Conservation (phyloP, 2,888 invertebrate genomes). For the Sialis fuliginosa region DNA sequence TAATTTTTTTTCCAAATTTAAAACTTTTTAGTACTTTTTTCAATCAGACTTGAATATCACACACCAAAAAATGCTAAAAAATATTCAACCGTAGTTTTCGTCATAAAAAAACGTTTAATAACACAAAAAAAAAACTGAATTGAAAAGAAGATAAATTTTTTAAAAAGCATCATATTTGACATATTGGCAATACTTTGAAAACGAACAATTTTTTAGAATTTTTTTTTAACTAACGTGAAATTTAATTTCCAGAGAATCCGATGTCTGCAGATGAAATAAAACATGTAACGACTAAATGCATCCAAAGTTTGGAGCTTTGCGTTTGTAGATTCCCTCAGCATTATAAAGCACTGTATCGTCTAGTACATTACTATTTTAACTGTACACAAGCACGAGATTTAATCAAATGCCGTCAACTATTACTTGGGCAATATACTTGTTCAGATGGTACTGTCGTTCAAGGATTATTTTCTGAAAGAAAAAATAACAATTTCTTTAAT, state of each 20-base stretch:
- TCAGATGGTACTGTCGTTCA: slow-evolving; percentile 46
- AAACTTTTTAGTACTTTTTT: no score
- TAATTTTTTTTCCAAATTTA: no score
- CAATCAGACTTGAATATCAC: no score
- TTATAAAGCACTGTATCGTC: slow-evolving; percentile 79
- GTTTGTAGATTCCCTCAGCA: slow-evolving; percentile 74
- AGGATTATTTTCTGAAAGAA: slow-evolving; percentile 75
- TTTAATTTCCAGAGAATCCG: slow-evolving; percentile 9
- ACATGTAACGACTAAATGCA: slow-evolving; percentile 44
- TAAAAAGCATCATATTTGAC: no score
- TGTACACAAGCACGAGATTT: slow-evolving; percentile 48
- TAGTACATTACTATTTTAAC: slow-evolving; percentile 69
- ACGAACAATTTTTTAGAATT: not conserved
- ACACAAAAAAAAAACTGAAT: no score
- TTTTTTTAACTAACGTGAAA: not conserved
- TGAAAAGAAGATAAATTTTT: no score
- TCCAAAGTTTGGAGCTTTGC: slow-evolving; percentile 69
- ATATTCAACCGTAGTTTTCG: no score
- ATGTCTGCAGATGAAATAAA: slow-evolving; percentile 35
- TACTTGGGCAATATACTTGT: slow-evolving; percentile 50
- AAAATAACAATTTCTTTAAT: slow-evolving; percentile 75
- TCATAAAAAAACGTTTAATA: no score
- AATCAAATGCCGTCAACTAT: slow-evolving; percentile 48
- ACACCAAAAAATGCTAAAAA: no score
- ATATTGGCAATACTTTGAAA: no score